Evolutionary conservation across 2,113 vertebrate genomes (phyloP), one percentile per base, ranked within the genome.

Genomic region (Prionailurus bengalensis): DNA sequence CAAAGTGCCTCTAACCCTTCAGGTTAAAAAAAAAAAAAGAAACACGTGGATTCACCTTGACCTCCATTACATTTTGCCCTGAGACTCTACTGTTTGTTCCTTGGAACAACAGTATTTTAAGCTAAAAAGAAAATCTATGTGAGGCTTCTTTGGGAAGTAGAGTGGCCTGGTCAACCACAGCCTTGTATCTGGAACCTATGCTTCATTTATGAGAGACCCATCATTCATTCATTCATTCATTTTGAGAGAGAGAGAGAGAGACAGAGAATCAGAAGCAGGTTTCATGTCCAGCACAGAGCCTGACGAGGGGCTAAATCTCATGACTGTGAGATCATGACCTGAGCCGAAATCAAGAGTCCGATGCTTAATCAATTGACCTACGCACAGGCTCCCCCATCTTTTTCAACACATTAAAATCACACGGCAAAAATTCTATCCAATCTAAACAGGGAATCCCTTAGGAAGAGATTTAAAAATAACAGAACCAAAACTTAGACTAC

Each of bases 381-480:
- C 21, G 2, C 58, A 61, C 58, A 8, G 51, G 13, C 51, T 13
- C 58, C 3, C 58, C 58, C 58, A 36, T 74, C 73, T 70, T 65
- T 74, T 36, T 80, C 74, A 61, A 42, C 51, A 71, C 81, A 53
- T 76, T 70, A 89, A 65, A 87, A 87, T 80, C 63, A 84, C 84
- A 48, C 29, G 33, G 84, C 91, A 81, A 84, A 95, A 29, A 4
- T 36, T 79, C 42, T 39, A 27, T 9, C 39, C 36, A 36, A 11
- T 89, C 55, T 42, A 53, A 74, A 68, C 11, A 23, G 15, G 21
- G 25, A 42, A 87, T 61, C 48, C 42, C 76, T 71, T 66, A 48
- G 68, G 33, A 68, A 33, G 70, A 89, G 70, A 95, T 70, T 90
- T 16, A 66, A 68, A 84, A 95, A 65, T 36, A 94, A 70, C 12